Base-by-base conservation (phyloP, 2,797 vertebrate genomes). In the Sebastes steindachneri region DNA sequence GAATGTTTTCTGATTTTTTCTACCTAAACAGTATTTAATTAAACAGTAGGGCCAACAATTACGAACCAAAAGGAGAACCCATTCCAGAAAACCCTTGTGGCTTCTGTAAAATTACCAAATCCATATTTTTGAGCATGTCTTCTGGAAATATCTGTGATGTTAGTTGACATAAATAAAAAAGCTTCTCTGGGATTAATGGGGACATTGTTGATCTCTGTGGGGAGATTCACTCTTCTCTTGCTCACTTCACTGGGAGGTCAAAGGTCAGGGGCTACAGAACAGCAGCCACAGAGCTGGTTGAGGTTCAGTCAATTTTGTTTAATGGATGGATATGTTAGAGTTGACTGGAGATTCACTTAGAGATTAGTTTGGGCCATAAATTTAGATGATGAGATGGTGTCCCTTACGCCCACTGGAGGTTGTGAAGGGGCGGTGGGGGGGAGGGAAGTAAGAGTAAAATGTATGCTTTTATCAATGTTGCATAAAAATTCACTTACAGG, bases 251-350 rank as follows among this genome's bases (percentile, higher is more conserved):
- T 10, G 28, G 7, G 9, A 76, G 77, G 82, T 81, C 75, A 86
- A 51, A 62, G 75, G 81, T 84, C 68, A 67, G 23, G 4, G 68
- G 21, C 29, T 63, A 7, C 23, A 41, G 21, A 72, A 9, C 33
- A 28, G 57, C 54, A 59, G 59, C 19, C 1, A 0, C 3, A 7
- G 35, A 68, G 26, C 69, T 58, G 11, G 58, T 15, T 45, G 31
- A 21, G 53, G 35, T 54, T 69, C 25, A 60, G 21, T 58, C 73
- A 68, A 2, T 79, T 70, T 68, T 28, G 21, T 54, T 73, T 62
- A 75, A 62, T 76, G 80, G 57, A 74, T 71, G 60, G 75, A 68
- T 51, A 33, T 31, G 41, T 67, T 71, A 68, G 25, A 35, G 65
- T 74, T 60, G 15, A 41, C 57, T 54, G 9, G 15, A 58, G 67